Percentiles rank a stretch among this genome's conserved stretches.
phyloP scores from a whole-genome alignment of 2,888 invertebrate genomes.

The Brachyptera risi region DNA sequence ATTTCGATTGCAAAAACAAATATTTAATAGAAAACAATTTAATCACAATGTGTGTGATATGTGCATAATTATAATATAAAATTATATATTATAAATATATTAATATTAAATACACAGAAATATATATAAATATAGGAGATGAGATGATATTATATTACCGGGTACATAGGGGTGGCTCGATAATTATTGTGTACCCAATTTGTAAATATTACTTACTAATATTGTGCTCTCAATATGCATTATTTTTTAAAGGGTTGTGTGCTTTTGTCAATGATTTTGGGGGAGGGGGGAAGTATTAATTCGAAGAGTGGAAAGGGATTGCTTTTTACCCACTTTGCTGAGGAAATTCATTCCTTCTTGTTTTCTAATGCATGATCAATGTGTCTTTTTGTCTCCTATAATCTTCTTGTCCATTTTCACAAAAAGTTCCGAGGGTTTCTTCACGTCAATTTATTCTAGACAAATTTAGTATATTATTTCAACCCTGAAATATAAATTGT shows the following conservation, averaged over 20 bases:
- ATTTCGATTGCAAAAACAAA: constrained; percentile 27
- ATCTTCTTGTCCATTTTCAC: constrained; percentile 20
- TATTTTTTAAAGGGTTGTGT: constrained; percentile 18
- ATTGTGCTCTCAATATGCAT: constrained; percentile 21
- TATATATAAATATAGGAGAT: constrained; percentile 32
- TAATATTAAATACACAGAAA: constrained; percentile 32
- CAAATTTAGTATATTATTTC: background rate
- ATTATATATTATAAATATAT: constrained; percentile 28
- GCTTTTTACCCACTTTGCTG: background rate
- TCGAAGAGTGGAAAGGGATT: background rate
- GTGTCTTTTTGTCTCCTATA: constrained; percentile 13
- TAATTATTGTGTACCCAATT: constrained; percentile 27
- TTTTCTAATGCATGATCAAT: constrained; percentile 16
- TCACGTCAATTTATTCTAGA: constrained; percentile 9
- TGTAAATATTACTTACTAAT: constrained; percentile 31
- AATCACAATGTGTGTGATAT: constrained; percentile 33
- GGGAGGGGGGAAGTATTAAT: background rate
- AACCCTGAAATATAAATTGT: background rate
- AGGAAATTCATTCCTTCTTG: constrained; percentile 10
- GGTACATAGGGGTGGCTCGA: constrained; percentile 13
- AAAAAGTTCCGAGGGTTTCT: constrained; percentile 1
- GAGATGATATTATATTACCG: constrained; percentile 21
- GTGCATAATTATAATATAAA: constrained; percentile 15
- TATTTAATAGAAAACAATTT: constrained; percentile 27
- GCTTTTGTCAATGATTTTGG: background rate